Base-by-base conservation (phyloP, 2,113 vertebrate species). In the Oreochromis aureus region DNA sequence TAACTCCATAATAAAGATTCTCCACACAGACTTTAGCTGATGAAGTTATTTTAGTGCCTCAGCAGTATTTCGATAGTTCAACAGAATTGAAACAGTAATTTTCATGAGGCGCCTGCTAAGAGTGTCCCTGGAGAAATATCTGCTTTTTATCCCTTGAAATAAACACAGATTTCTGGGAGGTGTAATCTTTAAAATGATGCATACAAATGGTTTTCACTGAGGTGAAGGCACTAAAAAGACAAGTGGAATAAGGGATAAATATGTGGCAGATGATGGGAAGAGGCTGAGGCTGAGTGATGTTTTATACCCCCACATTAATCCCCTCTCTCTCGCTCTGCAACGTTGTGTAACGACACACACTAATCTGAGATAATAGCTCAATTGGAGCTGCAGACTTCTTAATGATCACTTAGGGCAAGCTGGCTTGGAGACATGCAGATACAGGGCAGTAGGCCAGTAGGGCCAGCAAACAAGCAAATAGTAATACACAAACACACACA, bases 281-380 rank as follows among this genome's bases (percentile, higher is more conserved):
- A 81, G 90, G 84, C 55, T 89, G 88, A 46, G 51, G 46, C 82
- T 82, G 85, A 92, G 73, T 87, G 89, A 89, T 83, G 93, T 89
- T 80, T 90, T 90, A 85, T 82, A 73, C 30, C 59, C 89, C 34
- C 41, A 59, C 78, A 85, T 87, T 92, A 95, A 93, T 92, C 88
- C 85, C 78, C 39, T 10, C n/a, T 73, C 71, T 44, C 78, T 54
- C 82, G 59, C 66, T 76, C 71, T 87, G 91, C 90, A 71, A 86
- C 16, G 95, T 89, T 93, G 87, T 90, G 83, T 53, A 90, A 82
- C 91, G 89, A 90, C 92, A 93, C 88, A 85, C 95, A 92, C 94
- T 97, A 96, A 97, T 97, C 95, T 96, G 94, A 95, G 93, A 92
- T 95, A 96, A 95, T 96, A 96, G 96, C 95, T 95, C 95, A 94